Evolutionary conservation across 2,113 vertebrate species (phyloP), one percentile per base, ranked within the genome.

Genomic region (mouse (Mus musculus)): DNA sequence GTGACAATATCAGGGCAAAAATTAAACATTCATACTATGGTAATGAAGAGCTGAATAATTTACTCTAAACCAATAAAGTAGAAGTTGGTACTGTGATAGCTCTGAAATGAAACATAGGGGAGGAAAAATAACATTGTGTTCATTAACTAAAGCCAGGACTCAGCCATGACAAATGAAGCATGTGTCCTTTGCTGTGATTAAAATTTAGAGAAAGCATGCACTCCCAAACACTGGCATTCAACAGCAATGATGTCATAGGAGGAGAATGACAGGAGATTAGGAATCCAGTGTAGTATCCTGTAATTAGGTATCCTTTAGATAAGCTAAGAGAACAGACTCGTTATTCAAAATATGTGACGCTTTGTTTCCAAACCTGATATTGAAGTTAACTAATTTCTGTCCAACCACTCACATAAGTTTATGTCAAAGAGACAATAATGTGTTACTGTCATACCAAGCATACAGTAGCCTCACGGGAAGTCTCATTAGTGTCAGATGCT

Each of bases 21-120:
- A 98, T 98, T 98, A 98, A 98, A 98, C 98, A 98, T 98, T 98
- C 98, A 98, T 98, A 98, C 97, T 98, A 97, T 97, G 94, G 95
- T 98, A 98, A 99, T 98, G 97, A 98, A 97, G 93, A 96, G 72
- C 96, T 98, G 97, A 98, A 98, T 98, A 98, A 98, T 98, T 98
- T 98, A 98, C 97, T 98, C 97, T 96, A 85, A 97, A 89, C 72
- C 97, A 98, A 98, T 98, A 97, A 98, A 98, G 97, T 94, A 63
- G 87, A 95, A 76, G 94, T 95, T 97, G 73, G 97, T 96, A 80
- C 94, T 96, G 22, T 89, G 81, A 87, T 95, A 95, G 69, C 61
- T 96, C 92, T 26, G 28, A 72, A 94, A 91, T 84, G 82, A 97
- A 96, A 94, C 91, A 81, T 78, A 93, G 54, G 86, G 67, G 56